Conservation (phyloP, 2,888 invertebrate genomes). For the Epiblema foenella region DNA sequence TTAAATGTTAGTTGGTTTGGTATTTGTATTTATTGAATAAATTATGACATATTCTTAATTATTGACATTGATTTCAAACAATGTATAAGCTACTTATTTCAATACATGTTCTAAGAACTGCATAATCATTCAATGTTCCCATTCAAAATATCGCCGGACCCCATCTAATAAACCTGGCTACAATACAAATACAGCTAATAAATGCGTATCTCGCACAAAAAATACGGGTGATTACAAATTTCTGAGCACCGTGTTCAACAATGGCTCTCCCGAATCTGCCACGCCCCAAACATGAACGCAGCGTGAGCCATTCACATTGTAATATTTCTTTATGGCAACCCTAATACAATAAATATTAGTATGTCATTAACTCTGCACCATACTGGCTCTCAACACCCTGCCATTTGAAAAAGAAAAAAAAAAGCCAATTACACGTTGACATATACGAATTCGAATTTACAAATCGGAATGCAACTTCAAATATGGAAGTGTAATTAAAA, state of each 20-base stretch:
- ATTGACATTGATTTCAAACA: not conserved
- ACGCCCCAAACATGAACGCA: constrained; percentile 82
- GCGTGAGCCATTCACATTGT: constrained; percentile 79
- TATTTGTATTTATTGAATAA: no score
- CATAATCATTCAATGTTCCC: constrained; percentile 16
- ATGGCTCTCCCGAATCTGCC: constrained; percentile 72
- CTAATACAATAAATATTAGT: constrained; percentile 83
- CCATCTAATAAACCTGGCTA: constrained; percentile 35
- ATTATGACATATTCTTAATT: no score
- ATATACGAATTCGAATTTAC: constrained; percentile 31
- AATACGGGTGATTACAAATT: constrained; percentile 75
- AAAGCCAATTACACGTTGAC: constrained; percentile 54
- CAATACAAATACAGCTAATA: constrained; percentile 48
- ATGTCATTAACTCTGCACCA: constrained; percentile 79
- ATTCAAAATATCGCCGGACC: constrained; percentile 14
- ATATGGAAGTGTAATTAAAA: constrained; percentile 47
- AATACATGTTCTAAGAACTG: constrained; percentile 24
- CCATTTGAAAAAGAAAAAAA: constrained; percentile 53
- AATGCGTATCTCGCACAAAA: constrained; percentile 53
- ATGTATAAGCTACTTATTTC: constrained; percentile 18
- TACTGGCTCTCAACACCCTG: constrained; percentile 74
- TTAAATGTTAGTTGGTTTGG: no score
- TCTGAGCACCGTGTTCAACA: constrained; percentile 72
- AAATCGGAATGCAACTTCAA: constrained; percentile 36
- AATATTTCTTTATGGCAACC: constrained; percentile 78